Evolutionary conservation across 2,113 vertebrate genomes (phyloP), one percentile per base, ranked within the genome.

Genomic region (Pseudorasbora parva): DNA sequence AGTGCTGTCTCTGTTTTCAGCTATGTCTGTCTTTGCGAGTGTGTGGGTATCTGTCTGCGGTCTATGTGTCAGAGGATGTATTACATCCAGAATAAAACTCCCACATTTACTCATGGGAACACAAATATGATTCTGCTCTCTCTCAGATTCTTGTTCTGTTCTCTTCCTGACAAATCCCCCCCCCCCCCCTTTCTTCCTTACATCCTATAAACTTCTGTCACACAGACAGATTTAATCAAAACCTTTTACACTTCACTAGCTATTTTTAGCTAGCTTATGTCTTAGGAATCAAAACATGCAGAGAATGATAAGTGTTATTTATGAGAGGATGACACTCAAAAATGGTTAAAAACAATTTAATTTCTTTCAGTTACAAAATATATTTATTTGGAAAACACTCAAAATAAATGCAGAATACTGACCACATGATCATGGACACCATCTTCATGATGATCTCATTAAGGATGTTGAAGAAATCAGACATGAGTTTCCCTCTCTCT

Each of bases 401-500:
- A 57, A 41, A 8, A 84, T 66, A 75, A 71, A 74, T 6, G 47
- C 15, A 84, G 6, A 74, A 23, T 27, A 93, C 94, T 92, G 71
- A 96, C 95, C 95, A 96, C 95, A 96, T 96, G 88, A 96, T 96
- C 92, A 96, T 90, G 83, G 92, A 93, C 25, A 96, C 95, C 92
- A 96, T 95, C 81, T 91, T 94, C 95, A 96, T 96, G 86, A 96
- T 95, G 62, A 96, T 95, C 90, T 96, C 95, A 30, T 96, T 96
- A 54, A 96, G 94, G 88, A 96, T 91, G 87, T 95, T 96, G 92
- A 96, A 96, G 94, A 96, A 96, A 25, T 95, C 94, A 0, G 91
- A 92, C 95, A 96, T 96, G 86, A 94, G 9, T 66, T 92, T 94
- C 4, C 94, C 95, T 0, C 93, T 90, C 82, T 95, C 95, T 17